Conservation (phyloP, 2,888 invertebrate genomes). For the Melanostoma scalare region DNA sequence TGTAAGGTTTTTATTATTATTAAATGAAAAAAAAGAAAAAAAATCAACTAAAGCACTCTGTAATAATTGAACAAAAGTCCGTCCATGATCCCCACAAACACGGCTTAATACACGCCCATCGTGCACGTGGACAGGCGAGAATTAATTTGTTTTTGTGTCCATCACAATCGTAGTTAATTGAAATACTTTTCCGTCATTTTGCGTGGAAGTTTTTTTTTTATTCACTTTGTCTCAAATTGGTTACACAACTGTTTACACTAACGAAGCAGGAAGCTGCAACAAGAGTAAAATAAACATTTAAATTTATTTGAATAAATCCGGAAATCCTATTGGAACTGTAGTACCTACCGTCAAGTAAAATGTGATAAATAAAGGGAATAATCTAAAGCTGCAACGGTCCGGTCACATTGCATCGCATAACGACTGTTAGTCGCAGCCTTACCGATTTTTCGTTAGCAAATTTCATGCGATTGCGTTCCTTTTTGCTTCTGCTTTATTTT, state of each 20-base stretch:
- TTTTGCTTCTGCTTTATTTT: neutral
- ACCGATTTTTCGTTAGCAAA: neutral
- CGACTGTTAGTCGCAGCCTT: neutral
- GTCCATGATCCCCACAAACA: slow-evolving; percentile 5
- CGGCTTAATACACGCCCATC: neutral
- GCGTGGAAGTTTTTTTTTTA: neutral
- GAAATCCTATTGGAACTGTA: slow-evolving; percentile 23
- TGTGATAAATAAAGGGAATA: slow-evolving; percentile 22
- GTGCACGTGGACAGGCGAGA: slow-evolving; percentile 18
- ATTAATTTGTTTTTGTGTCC: slow-evolving; percentile 11
- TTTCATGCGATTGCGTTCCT: slow-evolving; percentile 24
- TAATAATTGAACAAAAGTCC: slow-evolving; percentile 13
- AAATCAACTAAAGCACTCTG: neutral
- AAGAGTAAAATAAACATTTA: slow-evolving; percentile 32
- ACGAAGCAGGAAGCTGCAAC: slow-evolving; percentile 17
- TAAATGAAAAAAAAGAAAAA: neutral
- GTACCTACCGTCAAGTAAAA: slow-evolving; percentile 11
- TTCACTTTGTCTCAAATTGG: slow-evolving; percentile 20
- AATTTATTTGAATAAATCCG: slow-evolving; percentile 43
- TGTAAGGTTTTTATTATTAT: too few relatives aligned
- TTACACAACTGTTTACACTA: slow-evolving; percentile 29
- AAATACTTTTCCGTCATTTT: slow-evolving; percentile 21
- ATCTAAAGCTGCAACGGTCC: neutral
- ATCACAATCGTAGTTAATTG: slow-evolving; percentile 46
- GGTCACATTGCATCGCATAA: neutral